phyloP scores from a whole-genome alignment of 92 coral and sea anemone species.

The Actinostola sp. region DNA sequence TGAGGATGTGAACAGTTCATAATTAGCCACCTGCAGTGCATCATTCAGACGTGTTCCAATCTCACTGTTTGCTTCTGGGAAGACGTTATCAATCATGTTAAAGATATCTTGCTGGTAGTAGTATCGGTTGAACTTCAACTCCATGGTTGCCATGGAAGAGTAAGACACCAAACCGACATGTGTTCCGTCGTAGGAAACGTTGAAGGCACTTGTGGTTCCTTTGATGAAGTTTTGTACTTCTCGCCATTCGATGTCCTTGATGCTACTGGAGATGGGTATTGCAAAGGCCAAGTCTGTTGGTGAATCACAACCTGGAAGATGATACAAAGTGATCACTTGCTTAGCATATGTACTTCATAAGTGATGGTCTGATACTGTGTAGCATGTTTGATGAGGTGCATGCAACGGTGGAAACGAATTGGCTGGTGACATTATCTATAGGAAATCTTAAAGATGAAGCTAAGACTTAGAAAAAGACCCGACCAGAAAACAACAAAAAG shows the following conservation, averaged over 20 bases:
- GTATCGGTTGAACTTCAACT: constrained; percentile 89
- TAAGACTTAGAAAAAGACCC: no score
- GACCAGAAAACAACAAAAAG: no score
- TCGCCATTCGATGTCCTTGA: constrained; percentile 87
- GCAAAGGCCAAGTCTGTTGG: constrained; percentile 91
- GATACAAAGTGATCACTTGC: background rate
- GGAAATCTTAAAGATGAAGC: no score
- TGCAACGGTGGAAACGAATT: no score
- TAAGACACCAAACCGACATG: constrained; percentile 94
- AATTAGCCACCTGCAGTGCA: constrained; percentile 86
- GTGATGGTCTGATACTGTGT: no score
- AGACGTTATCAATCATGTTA: constrained; percentile 81
- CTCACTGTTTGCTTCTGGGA: constrained; percentile 85
- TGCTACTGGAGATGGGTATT: constrained; percentile 85
- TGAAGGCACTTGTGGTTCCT: constrained; percentile 85
- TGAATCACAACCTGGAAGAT: constrained; percentile 67
- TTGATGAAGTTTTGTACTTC: constrained; percentile 92
- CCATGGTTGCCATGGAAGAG: constrained; percentile 93
- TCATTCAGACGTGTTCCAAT: constrained; percentile 81
- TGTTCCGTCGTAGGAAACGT: constrained; percentile 82
- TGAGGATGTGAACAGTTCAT: constrained; percentile 86
- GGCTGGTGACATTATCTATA: no score
- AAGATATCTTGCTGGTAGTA: constrained; percentile 83
- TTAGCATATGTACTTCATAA: no score
- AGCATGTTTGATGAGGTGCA: no score